phyloP scores from a whole-genome alignment of 1,140 invertebrate species.

The Brachionus paranguensis region DNA sequence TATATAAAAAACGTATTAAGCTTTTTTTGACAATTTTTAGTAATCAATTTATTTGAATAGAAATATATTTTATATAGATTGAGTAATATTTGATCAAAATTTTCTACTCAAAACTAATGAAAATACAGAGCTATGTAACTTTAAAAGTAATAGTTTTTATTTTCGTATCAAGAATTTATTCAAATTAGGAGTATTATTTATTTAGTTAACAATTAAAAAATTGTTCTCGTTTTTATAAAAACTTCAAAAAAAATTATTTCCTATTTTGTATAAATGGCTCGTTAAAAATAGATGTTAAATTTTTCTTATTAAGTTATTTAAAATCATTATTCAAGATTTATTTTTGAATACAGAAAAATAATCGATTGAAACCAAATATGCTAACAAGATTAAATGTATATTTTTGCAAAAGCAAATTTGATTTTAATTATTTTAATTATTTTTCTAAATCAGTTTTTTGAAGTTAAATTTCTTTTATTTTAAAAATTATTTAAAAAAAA shows the following conservation, averaged over 20 bases:
- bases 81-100: background rate
- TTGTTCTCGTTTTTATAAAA: background rate
- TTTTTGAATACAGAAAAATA: background rate
- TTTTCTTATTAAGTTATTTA: background rate
- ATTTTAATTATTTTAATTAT: background rate
- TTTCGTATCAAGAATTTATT: background rate
- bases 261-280: background rate
- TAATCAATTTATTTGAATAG: background rate
- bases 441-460: no score
- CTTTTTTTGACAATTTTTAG: background rate
- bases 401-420: background rate
- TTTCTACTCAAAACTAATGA: background rate
- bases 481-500: no score
- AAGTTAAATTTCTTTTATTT: no score
- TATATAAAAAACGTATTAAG: background rate
- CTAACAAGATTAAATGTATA: background rate
- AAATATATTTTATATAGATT: background rate
- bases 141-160: background rate
- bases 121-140: background rate
- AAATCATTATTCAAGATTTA: background rate
- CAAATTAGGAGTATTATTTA: background rate
- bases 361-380: background rate
- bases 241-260: background rate
- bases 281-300: background rate
- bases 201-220: background rate